A percentile compares a stretch with the other conserved stretches of the same genome.
Evolutionary conservation across 2,797 vertebrate genomes (phyloP).

Genomic region (Pseudochaenichthys georgianus): DNA sequence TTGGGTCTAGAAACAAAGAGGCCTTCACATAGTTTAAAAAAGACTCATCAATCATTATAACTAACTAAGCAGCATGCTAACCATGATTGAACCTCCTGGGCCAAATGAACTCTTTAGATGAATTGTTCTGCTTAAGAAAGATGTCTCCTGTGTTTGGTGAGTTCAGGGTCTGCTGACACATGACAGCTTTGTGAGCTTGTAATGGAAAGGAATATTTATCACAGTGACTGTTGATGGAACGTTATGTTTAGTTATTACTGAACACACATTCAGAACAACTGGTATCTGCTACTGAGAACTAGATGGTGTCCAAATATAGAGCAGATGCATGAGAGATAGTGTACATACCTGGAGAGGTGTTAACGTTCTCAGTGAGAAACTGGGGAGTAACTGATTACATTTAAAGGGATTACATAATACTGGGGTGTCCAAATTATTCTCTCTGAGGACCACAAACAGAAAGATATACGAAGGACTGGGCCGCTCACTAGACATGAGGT

Average conservation of each 20-base stretch:
- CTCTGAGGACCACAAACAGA: too few species aligned
- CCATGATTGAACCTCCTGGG: constrained; percentile 5
- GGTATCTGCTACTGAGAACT: constrained; percentile 8
- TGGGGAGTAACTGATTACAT: too few species aligned
- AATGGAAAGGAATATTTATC: constrained; percentile 30
- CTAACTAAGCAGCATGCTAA: not conserved
- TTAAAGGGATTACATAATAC: too few species aligned
- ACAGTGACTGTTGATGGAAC: not conserved
- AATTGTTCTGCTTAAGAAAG: not conserved
- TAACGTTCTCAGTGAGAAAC: not conserved
- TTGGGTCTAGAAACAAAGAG: not conserved
- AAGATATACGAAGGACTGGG: too few species aligned
- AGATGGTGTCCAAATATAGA: not conserved
- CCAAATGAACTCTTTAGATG: not conserved
- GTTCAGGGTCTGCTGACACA: constrained; percentile 15
- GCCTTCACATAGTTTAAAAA: not conserved
- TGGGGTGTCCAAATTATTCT: too few species aligned
- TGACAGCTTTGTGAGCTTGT: constrained; percentile 14
- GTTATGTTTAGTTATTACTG: constrained; percentile 39
- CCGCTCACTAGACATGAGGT: too few species aligned
- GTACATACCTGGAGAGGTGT: constrained; percentile 12
- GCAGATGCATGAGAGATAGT: constrained; percentile 14
- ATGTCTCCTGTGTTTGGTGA: not conserved
- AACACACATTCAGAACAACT: not conserved
- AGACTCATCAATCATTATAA: not conserved